These are phyloP conservation scores for Puntigrus tetrazona DNA, from an alignment of 2,113 vertebrate genomes.

Conservation along the genomic window DNA sequence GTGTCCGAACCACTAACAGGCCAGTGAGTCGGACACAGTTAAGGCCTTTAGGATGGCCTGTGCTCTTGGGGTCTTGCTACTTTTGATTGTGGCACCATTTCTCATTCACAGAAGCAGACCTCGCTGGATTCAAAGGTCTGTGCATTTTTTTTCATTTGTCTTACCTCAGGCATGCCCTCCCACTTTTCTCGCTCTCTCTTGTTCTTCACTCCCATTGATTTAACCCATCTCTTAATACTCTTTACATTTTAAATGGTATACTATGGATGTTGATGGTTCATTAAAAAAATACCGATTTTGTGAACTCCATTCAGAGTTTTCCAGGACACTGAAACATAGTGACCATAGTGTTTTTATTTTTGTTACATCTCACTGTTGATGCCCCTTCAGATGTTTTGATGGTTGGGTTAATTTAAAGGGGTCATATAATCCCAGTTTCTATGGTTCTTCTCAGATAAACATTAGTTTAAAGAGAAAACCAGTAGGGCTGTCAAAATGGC, in stretches of 20 bases:
- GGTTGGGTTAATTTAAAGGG: neutral
- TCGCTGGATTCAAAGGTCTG: slow-evolving; percentile 80
- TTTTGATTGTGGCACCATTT: slow-evolving; percentile 80
- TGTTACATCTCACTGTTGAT: slow-evolving; percentile 3
- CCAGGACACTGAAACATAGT: neutral
- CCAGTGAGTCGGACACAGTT: neutral
- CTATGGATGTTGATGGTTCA: neutral
- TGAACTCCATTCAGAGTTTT: neutral
- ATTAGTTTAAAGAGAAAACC: neutral
- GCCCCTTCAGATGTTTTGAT: neutral
- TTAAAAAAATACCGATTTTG: neutral
- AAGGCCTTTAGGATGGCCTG: slow-evolving; percentile 20
- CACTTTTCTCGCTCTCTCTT: slow-evolving; percentile 53
- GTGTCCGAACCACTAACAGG: neutral
- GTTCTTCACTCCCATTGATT: slow-evolving; percentile 52
- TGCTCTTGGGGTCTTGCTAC: slow-evolving; percentile 58
- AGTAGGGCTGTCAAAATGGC: no score
- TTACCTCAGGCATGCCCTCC: slow-evolving; percentile 73
- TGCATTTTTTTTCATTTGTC: slow-evolving; percentile 74
- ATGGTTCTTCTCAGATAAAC: neutral
- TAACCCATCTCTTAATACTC: slow-evolving; percentile 44
- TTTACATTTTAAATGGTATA: neutral
- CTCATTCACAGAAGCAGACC: slow-evolving; percentile 80
- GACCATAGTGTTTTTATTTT: neutral
- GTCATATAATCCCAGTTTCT: neutral